Conservation (phyloP, 2,797 vertebrate species). For the Heliangelus exortis region DNA sequence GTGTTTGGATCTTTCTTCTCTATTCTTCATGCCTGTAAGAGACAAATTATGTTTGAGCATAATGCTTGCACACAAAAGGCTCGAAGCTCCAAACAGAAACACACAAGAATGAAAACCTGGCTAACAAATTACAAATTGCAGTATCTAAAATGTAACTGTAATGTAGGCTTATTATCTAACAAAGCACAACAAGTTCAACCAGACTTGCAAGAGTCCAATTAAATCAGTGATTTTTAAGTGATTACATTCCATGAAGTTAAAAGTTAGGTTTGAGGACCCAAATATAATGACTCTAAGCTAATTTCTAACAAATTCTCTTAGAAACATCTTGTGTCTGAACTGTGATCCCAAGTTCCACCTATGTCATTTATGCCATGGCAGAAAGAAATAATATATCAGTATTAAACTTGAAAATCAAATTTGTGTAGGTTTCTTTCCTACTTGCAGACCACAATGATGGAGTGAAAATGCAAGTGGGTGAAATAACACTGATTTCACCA, state of each 20-base stretch:
- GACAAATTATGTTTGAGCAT: not conserved
- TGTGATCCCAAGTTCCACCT: not conserved
- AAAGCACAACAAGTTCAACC: not conserved
- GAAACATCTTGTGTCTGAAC: not conserved
- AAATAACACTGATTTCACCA: not conserved
- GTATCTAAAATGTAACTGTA: not conserved
- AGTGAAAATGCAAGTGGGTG: not conserved
- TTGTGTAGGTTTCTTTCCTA: not conserved
- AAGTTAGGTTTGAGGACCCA: not conserved
- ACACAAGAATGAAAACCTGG: not conserved
- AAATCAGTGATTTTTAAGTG: not conserved
- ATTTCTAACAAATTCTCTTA: not conserved
- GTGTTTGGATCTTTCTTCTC: slow-evolving; percentile 96
- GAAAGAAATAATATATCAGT: not conserved
- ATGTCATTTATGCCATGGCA: not conserved
- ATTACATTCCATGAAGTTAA: not conserved
- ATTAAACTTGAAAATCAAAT: not conserved
- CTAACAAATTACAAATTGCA: not conserved
- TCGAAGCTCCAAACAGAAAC: not conserved
- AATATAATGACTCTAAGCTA: not conserved
- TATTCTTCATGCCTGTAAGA: slow-evolving; percentile 93
- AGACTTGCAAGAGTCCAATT: not conserved
- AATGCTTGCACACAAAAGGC: not conserved
- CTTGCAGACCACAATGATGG: not conserved
- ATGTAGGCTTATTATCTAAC: not conserved